A percentile compares a stretch with the other conserved stretches of the same genome.
phyloP scores from a whole-genome alignment of 2,888 invertebrate genomes.

The Gortyna flavago region DNA sequence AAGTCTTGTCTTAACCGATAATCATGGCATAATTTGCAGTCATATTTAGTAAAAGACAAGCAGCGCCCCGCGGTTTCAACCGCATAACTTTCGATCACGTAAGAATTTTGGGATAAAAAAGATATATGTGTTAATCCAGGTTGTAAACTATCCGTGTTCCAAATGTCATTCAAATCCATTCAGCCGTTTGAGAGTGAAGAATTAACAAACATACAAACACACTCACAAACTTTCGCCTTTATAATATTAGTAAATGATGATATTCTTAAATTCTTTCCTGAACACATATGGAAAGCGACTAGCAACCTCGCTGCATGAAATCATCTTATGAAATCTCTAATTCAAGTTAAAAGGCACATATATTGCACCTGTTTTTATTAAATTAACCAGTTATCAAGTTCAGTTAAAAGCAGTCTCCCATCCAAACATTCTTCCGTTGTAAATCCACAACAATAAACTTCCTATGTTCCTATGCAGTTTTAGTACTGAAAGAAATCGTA shows the following conservation, averaged over 20 bases:
- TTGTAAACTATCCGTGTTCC: too few relatives aligned
- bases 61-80: too few relatives aligned
- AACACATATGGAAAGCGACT: neutral
- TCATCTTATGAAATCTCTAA: neutral
- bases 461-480: conserved; percentile 33
- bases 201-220: too few relatives aligned
- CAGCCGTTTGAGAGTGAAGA: too few relatives aligned
- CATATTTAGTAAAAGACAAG: neutral
- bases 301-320: neutral
- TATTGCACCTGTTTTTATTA: too few relatives aligned
- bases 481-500: conserved; percentile 51
- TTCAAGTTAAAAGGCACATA: neutral
- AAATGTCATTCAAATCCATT: too few relatives aligned
- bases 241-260: neutral
- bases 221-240: too few relatives aligned
- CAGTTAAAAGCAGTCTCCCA: neutral
- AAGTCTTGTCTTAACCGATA: neutral
- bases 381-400: neutral
- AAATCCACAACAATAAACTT: conserved; percentile 32
- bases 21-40: neutral
- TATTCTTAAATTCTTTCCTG: neutral
- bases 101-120: too few relatives aligned
- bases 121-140: too few relatives aligned
- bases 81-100: too few relatives aligned
- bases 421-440: neutral